phyloP scores from a whole-genome alignment of 2,797 vertebrate species.

The Sebastes wilsoni region DNA sequence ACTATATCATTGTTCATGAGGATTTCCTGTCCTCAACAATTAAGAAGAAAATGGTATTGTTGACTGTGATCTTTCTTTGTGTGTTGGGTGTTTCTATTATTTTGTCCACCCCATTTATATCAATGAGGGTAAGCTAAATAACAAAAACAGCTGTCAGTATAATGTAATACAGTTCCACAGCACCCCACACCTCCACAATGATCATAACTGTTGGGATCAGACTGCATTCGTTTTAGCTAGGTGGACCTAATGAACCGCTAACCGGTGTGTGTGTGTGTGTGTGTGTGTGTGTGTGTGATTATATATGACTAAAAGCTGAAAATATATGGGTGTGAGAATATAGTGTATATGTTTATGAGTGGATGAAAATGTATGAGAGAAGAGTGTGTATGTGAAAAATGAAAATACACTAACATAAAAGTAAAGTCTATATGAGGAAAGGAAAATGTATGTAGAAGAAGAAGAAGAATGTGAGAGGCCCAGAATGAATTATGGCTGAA shows the following conservation, averaged over 20 bases:
- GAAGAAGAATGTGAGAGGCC: neutral
- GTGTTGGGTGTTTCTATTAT: neutral
- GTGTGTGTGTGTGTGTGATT: too few species aligned
- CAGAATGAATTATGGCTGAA: neutral
- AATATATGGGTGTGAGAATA: too few species aligned
- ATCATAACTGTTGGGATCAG: neutral
- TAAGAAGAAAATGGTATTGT: neutral
- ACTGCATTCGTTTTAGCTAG: too few species aligned
- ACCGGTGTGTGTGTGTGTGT: too few species aligned
- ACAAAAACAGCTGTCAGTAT: neutral
- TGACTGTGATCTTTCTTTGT: neutral
- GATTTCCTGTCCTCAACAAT: neutral
- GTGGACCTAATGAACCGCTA: too few species aligned
- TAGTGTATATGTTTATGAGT: too few species aligned
- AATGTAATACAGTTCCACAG: neutral
- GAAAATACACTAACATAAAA: neutral
- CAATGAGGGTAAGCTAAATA: neutral
- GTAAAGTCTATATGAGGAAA: too few species aligned
- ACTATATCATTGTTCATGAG: neutral
- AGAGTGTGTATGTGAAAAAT: neutral
- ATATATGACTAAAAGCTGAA: too few species aligned
- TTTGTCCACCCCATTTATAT: neutral
- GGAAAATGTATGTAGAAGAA: neutral
- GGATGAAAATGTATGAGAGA: too few species aligned
- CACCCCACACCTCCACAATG: neutral